Conservation (phyloP, 2,113 vertebrate species). For the Rhagologus leucostigma region DNA sequence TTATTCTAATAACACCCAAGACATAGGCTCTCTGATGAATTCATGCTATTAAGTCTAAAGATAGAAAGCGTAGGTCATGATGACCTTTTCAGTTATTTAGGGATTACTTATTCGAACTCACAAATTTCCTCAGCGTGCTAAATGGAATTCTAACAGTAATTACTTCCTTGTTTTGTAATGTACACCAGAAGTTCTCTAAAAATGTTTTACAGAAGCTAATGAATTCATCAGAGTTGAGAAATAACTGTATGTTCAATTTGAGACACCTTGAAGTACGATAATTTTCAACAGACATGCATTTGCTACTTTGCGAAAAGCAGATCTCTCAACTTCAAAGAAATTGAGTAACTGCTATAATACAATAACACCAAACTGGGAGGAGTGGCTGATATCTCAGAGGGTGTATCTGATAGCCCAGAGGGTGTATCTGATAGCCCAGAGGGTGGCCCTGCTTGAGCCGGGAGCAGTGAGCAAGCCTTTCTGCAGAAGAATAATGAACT, state of each 20-base stretch:
- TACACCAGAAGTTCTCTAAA: not conserved
- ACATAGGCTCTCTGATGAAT: not conserved
- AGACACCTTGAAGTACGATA: not conserved
- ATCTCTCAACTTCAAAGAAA: not conserved
- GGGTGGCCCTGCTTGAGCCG: not conserved
- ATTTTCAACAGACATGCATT: not conserved
- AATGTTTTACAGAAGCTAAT: constrained; percentile 2
- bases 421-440: not conserved
- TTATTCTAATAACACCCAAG: not conserved
- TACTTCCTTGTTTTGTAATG: not conserved
- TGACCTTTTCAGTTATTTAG: constrained; percentile 32
- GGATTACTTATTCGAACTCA: not conserved
- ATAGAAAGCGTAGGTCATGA: not conserved
- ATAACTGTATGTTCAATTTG: not conserved
- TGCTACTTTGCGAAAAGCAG: not conserved
- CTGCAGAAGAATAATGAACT: not conserved
- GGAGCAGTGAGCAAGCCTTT: not conserved
- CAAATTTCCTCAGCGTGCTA: not conserved
- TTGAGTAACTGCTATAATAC: not conserved
- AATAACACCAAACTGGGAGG: not conserved
- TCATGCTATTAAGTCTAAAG: constrained; percentile 18
- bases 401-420: not conserved
- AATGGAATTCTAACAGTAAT: not conserved
- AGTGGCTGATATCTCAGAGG: not conserved
- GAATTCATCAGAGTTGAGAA: not conserved